Base-by-base conservation (phyloP, 2,113 vertebrate genomes). In the Pterocles gutturalis region DNA sequence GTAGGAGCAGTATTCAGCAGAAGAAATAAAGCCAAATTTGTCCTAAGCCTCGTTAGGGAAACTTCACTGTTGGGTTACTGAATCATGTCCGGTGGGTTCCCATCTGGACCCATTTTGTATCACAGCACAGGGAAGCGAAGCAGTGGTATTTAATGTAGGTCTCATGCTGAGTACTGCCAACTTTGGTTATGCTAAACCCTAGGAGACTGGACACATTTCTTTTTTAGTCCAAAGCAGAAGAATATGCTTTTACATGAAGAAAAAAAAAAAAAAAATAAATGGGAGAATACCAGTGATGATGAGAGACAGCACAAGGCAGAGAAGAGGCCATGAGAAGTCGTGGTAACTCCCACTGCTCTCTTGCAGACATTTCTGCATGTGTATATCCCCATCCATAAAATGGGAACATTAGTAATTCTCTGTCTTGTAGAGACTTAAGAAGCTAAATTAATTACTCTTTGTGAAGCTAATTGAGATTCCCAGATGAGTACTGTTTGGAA, bases 391-490 rank as follows among this genome's bases (percentile, higher is more conserved):
- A 34, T 49, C 60, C 72, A 83, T 75, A 66, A 93, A 93, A 93
- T n/a, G 53, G 20, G 65, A 85, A 91, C 57, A 83, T 89, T 82
- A 89, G 31, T 45, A 89, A 93, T 87, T 96, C 34, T 91, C 33
- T 91, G 6, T 81, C 83, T 89, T 67, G 48, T 60, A 78, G 87
- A 70, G 60, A 77, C 38, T 67, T 80, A 85, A 88, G 70, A 90
- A 93, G 67, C 79, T 94, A 94, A 96, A 96, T 97, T 96, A 95
- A 97, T 97, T 97, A 95, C 88, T 90, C 33, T 93, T 93, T 81
- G 64, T 96, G 72, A 58, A 94, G 67, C 48, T 96, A 93, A 95
- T 92, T 93, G 88, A 92, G 80, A 82, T 93, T 97, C 92, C 94
- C 90, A 97, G 31, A 78, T 92, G 94, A 92, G 21, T 79, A 67